Percentiles rank a stretch among this genome's conserved stretches.
Conservation (phyloP, 35 echinoderm and acorn worm species). For the Eucidaris tribuloides region DNA sequence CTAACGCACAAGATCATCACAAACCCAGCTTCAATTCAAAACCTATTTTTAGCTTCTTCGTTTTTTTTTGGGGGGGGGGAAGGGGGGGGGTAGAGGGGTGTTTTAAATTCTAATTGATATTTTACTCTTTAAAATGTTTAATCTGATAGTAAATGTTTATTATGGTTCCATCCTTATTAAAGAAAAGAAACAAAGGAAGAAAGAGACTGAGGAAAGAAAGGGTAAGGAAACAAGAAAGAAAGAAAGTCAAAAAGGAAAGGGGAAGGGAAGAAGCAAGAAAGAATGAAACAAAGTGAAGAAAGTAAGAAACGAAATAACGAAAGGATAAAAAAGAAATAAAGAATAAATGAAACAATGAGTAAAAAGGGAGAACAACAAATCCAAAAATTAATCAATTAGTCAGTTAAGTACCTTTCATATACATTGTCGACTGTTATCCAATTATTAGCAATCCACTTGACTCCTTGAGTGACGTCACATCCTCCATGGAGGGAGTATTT, state of each 20-base stretch:
- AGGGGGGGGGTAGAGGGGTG: no score
- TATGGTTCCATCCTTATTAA: no score
- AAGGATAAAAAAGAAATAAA: background rate
- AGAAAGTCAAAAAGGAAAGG: background rate
- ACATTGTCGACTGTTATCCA: slow-evolving; percentile 52
- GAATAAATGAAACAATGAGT: background rate
- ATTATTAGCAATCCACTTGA: slow-evolving; percentile 67
- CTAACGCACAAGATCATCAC: no score
- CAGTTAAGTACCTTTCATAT: slow-evolving; percentile 34
- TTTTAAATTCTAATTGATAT: no score
- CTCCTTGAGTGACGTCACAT: slow-evolving; percentile 45
- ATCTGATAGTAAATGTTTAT: no score
- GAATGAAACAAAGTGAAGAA: background rate
- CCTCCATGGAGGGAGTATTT: slow-evolving; percentile 41
- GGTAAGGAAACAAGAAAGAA: background rate
- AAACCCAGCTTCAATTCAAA: no score
- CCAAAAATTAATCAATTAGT: no score
- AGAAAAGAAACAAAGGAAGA: background rate
- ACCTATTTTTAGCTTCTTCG: no score
- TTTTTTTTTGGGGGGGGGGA: no score
- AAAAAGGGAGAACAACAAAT: background rate
- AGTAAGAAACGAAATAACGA: background rate
- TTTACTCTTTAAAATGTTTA: no score
- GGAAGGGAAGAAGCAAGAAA: background rate
- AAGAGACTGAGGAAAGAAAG: background rate